phyloP scores from a whole-genome alignment of 1,140 invertebrate species.

The Drosophila seguyi region DNA sequence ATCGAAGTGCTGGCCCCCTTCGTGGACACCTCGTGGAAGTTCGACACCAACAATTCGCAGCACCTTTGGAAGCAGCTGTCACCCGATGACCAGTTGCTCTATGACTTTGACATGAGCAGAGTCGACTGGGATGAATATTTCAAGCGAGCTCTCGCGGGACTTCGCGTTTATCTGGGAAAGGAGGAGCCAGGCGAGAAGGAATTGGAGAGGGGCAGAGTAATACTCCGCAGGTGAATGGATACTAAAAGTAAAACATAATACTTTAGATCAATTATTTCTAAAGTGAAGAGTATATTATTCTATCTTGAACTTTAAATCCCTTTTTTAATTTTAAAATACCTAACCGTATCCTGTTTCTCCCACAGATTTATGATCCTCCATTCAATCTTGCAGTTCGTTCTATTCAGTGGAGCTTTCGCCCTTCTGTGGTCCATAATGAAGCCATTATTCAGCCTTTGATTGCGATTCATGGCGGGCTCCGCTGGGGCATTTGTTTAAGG shows the following conservation, averaged over 20 bases:
- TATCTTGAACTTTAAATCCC: too few species aligned
- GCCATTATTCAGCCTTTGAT: not conserved
- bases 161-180: constrained; percentile 89
- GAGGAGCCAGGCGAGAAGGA: constrained; percentile 87
- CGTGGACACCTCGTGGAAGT: constrained; percentile 89
- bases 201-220: constrained; percentile 16
- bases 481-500: too few species aligned
- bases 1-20: constrained; percentile 89
- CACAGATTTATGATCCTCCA: constrained; percentile 51
- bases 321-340: not conserved
- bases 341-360: not conserved
- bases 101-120: constrained; percentile 88
- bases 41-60: constrained; percentile 88
- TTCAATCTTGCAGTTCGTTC: constrained; percentile 20
- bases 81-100: constrained; percentile 87
- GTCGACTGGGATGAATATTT: constrained; percentile 89
- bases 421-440: constrained; percentile 50
- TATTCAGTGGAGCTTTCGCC: constrained; percentile 27
- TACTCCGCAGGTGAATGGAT: constrained; percentile 8
- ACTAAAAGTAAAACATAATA: too few species aligned
- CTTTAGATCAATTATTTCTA: too few species aligned
- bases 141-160: constrained; percentile 87
- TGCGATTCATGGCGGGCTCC: too few species aligned
- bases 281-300: too few species aligned
- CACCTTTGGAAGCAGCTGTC: constrained; percentile 87